Conservation (phyloP, 2,888 invertebrate genomes). For the Athalia circularis region DNA sequence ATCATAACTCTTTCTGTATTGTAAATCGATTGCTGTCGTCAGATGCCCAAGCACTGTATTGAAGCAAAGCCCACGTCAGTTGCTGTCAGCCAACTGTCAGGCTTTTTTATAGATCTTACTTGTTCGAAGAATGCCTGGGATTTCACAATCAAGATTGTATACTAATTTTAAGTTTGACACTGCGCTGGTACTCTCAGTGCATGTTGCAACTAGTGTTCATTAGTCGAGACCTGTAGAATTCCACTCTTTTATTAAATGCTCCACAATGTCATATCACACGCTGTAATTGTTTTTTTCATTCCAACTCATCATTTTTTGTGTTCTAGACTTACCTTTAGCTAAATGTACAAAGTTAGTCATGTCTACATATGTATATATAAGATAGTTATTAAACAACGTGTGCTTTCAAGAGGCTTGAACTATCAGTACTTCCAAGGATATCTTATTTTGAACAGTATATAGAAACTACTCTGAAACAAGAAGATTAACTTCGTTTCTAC, state of each 20-base stretch:
- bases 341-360: slow-evolving; percentile 5
- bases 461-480: slow-evolving; percentile 18
- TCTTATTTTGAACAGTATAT: background rate
- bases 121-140: slow-evolving; percentile 58
- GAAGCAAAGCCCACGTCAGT: slow-evolving; percentile 21
- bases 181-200: slow-evolving; percentile 42
- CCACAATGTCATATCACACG: slow-evolving; percentile 46
- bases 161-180: slow-evolving; percentile 68
- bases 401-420: slow-evolving; percentile 1
- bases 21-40: slow-evolving; percentile 6
- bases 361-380: slow-evolving; percentile 1
- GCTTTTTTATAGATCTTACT: slow-evolving; percentile 64
- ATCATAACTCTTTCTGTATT: slow-evolving; percentile 25
- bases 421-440: background rate
- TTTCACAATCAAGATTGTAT: slow-evolving; percentile 65
- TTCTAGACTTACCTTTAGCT: slow-evolving; percentile 9
- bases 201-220: slow-evolving; percentile 40
- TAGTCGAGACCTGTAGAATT: slow-evolving; percentile 14
- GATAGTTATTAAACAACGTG: slow-evolving; percentile 14
- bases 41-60: slow-evolving; percentile 9
- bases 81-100: slow-evolving; percentile 50
- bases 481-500: slow-evolving; percentile 10
- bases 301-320: slow-evolving; percentile 9
- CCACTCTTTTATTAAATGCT: slow-evolving; percentile 9
- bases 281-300: slow-evolving; percentile 47